Evolutionary conservation across 37 sponge, comb jelly and placozoan genomes (phyloP).

Genomic region (Cladorhizidae sp.): DNA sequence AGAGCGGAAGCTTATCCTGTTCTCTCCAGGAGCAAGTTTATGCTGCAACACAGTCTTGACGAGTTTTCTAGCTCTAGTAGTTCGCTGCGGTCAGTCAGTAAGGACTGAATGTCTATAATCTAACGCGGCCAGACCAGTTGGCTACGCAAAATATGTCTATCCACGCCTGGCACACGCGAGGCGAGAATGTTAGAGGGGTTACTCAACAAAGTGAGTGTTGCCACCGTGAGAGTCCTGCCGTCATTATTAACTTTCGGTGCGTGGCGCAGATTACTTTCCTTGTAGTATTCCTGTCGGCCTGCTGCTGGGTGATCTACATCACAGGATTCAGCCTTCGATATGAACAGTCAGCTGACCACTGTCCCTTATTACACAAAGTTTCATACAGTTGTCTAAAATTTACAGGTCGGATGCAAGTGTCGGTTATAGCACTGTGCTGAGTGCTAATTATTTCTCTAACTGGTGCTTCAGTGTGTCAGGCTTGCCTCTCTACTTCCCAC

Average conservation of each 20-base stretch:
- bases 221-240: not conserved
- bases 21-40: too few relatives aligned
- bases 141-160: too few relatives aligned
- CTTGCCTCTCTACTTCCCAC: not conserved
- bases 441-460: not conserved
- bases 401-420: not conserved
- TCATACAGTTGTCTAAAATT: too few relatives aligned
- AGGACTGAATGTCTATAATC: too few relatives aligned
- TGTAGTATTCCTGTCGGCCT: not conserved
- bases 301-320: conserved; percentile 10
- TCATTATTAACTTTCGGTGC: too few relatives aligned
- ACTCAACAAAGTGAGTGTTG: not conserved
- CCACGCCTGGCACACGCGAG: too few relatives aligned
- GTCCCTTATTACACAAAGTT: too few relatives aligned
- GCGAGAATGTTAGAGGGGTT: conserved; percentile 21
- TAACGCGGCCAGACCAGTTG: too few relatives aligned
- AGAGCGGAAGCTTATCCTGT: too few relatives aligned
- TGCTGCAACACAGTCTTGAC: too few relatives aligned
- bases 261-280: conserved; percentile 21
- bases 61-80: too few relatives aligned
- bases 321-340: conserved; percentile 20
- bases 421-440: not conserved
- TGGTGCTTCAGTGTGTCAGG: not conserved
- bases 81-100: too few relatives aligned
- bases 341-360: not conserved